Conservation (phyloP, 2,888 invertebrate genomes). For the Phyto melanocephala region DNA sequence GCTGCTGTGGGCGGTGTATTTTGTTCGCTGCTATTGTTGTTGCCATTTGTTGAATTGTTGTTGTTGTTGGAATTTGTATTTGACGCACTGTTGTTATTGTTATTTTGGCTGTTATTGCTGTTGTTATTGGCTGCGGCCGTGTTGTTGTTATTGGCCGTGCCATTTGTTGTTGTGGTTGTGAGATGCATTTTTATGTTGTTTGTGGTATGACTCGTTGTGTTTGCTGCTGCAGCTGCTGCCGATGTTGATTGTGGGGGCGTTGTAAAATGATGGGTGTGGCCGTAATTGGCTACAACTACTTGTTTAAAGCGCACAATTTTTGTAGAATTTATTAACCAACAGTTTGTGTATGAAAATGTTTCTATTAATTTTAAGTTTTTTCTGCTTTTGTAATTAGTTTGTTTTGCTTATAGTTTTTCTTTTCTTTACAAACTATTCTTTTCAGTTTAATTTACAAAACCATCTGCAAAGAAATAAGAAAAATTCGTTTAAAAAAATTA, state of each 20-base stretch:
- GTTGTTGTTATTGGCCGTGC: conserved; percentile 69
- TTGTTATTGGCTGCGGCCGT: conserved; percentile 69
- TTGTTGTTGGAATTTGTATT: conserved; percentile 75
- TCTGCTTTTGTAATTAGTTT: background rate
- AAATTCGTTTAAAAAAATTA: background rate
- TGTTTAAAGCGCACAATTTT: conserved; percentile 69
- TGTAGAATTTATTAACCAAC: conserved; percentile 47
- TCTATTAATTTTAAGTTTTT: background rate
- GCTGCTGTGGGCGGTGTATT: conserved; percentile 86
- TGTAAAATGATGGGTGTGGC: conserved; percentile 62
- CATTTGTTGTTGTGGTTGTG: conserved; percentile 72
- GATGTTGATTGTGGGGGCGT: conserved; percentile 10
- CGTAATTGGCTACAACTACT: conserved; percentile 67
- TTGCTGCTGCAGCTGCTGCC: background rate
- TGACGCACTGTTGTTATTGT: conserved; percentile 78
- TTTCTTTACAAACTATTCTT: background rate
- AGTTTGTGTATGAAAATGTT: conserved; percentile 19
- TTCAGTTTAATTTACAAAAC: background rate
- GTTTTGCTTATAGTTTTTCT: background rate
- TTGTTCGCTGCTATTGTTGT: conserved; percentile 79
- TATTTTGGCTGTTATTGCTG: conserved; percentile 75
- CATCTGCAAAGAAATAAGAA: conserved; percentile 45
- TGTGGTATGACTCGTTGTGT: conserved; percentile 7
- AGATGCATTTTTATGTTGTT: conserved; percentile 73
- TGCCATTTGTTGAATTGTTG: conserved; percentile 78